Evolutionary conservation across 2,113 vertebrate species (phyloP), one percentile per base, ranked within the genome.

Genomic region (Hemibagrus wyckioides): DNA sequence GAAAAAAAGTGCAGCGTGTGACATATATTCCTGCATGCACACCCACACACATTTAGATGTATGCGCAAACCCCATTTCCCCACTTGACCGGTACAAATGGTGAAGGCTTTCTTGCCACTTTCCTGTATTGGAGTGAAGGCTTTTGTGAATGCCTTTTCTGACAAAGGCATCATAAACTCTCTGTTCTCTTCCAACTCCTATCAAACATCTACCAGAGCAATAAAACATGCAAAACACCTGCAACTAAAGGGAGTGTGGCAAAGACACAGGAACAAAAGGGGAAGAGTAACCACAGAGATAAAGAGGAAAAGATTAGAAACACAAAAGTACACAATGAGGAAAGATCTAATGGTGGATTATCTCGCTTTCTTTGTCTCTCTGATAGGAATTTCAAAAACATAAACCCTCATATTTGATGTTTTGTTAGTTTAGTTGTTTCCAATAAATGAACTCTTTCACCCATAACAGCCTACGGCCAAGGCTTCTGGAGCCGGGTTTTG

Each of bases 361-460:
- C 65, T n/a, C 17, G 48, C 50, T 28, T 44, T 56, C 65, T 82
- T 23, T 82, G 52, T 39, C n/a, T 28, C 59, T 80, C 52, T 59
- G 28, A 44, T 75, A 36, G 36, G 52, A 73, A 85, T 57, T 75
- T 57, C 17, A 36, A 50, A 85, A 73, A 41, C 69, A 44, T 75
- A 19, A 14, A 25, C 17, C 23, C 52, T 73, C 30, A 84, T 57
- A 57, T 71, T 73, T 69, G n/a, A 52, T 75, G 50, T 84, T 84
- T 84, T 11, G 52, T 84, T 57, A 57, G 50, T 56, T 85, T 56
- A 57, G 30, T 41, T 85, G 33, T 39, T 75, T 75, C 50, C 67
- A 84, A 25, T 57, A 75, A 75, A 84, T 75, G 52, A 85, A 75
- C 69, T 83, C 86, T 87, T 87, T 87, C 23, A 87, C 80, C 80